Evolutionary conservation across 2,888 invertebrate genomes (phyloP), one percentile per base, ranked within the genome.

Genomic region (Synanthedon vespiformis): DNA sequence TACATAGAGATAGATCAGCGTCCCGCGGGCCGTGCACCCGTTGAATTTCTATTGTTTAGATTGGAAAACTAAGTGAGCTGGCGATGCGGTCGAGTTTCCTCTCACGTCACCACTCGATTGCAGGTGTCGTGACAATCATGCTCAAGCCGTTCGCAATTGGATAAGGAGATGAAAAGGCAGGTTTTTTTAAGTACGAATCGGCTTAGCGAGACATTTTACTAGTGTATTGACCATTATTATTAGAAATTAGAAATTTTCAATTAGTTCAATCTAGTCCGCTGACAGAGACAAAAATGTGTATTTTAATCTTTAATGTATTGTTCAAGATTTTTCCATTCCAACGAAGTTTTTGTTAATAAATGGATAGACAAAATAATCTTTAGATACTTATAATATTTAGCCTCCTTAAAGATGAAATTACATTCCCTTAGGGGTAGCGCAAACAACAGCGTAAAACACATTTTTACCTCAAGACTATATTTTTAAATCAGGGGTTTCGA

Each of bases 21-120:
- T 85, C 87, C 86, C 87, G 62, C 61, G 86, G 80, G 86, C 58
- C 73, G 76, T 64, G 84, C 84, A 84, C 82, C 86, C 82, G 85
- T 72, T 81, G 87, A 86, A 87, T 87, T 86, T 84, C 85, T 86
- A 87, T 87, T 87, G 85, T 87, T 85, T 85, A 85, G 80, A 87
- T 87, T 86, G 86, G 87, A 87, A 87, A 87, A 87, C 84, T 83
- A 84, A 85, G 83, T 80, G 78, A 72, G 63, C 64, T 67, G 65
- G 74, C 75, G 71, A 75, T 66, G 74, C 74, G 72, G 76, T 73
- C 77, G 76, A 79, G 80, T 85, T 82, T 80, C 77, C 78, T 72
- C 74, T 76, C 78, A 73, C 74, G 75, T 77, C 74, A 80, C 82
- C 80, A 84, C 80, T 77, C 74, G 74, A 76, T 73, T 71, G 67